These are phyloP conservation scores for Bujurquina vittata DNA, from an alignment of 2,113 vertebrate genomes.

Conservation along the genomic window DNA sequence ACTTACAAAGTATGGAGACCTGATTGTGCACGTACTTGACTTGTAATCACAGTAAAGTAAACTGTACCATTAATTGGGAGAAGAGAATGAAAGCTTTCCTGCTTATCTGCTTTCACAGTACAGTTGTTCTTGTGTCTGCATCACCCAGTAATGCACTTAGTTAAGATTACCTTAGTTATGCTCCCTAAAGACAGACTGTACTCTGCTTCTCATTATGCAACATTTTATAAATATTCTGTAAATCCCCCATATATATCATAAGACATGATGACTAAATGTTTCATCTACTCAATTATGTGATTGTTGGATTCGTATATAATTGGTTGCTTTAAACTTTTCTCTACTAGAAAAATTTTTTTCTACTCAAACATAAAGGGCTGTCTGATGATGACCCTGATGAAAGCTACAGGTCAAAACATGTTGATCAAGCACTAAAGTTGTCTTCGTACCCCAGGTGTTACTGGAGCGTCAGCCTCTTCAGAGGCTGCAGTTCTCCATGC, in stretches of 20 bases:
- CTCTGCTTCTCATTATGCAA: no score
- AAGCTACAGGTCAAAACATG: not conserved
- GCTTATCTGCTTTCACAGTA: slow-evolving; percentile 52
- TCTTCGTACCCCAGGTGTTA: not conserved
- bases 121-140: slow-evolving; percentile 14
- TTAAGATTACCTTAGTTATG: slow-evolving; percentile 4
- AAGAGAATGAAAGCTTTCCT: slow-evolving; percentile 58
- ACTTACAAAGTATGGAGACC: slow-evolving; percentile 50
- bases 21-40: slow-evolving; percentile 60
- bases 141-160: slow-evolving; percentile 3
- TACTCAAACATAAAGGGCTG: no score
- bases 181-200: not conserved
- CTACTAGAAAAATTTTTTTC: no score
- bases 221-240: not conserved
- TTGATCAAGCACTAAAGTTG: not conserved
- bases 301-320: not conserved
- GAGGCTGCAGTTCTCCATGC: not conserved
- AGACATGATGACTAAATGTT: not conserved
- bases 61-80: slow-evolving; percentile 62
- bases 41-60: slow-evolving; percentile 68
- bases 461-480: not conserved
- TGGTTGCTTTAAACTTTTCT: not conserved
- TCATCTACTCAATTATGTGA: not conserved
- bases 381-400: not conserved
- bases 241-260: not conserved